A percentile compares a stretch with the other conserved stretches of the same genome.
Conservation (phyloP, 92 coral and sea anemone genomes). For the Porites cylindrica region DNA sequence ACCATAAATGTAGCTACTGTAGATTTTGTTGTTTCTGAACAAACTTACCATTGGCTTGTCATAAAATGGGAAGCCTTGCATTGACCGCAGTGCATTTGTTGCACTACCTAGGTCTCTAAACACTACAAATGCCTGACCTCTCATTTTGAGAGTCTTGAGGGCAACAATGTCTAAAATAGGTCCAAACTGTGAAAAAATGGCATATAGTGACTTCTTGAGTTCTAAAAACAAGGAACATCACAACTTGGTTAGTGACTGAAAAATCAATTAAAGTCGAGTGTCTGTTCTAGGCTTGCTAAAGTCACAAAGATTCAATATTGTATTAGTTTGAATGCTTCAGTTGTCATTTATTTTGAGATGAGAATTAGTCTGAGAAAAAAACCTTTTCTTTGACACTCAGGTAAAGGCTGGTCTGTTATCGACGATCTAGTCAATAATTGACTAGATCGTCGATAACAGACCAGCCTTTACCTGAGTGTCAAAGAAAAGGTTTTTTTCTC, state of each 20-base stretch:
- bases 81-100: conserved; percentile 97
- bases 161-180: conserved; percentile 98
- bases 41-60: conserved; percentile 99
- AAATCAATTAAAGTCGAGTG: neutral
- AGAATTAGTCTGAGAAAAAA: no score
- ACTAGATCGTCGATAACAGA: no score
- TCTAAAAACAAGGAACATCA: conserved; percentile 59
- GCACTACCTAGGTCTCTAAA: conserved; percentile 94
- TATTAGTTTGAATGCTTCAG: no score
- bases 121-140: conserved; percentile 99
- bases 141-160: conserved; percentile 95
- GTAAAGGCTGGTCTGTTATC: no score
- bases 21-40: neutral
- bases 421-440: no score
- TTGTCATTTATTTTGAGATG: no score
- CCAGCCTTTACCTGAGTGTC: no score
- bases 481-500: no score
- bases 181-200: conserved; percentile 99
- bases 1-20: conserved; percentile 11
- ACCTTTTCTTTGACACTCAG: no score
- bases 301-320: no score
- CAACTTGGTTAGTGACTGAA: neutral
- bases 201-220: conserved; percentile 96
- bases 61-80: conserved; percentile 99
- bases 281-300: no score